phyloP scores from a whole-genome alignment of 2,113 vertebrate genomes.

The Natator depressus region DNA sequence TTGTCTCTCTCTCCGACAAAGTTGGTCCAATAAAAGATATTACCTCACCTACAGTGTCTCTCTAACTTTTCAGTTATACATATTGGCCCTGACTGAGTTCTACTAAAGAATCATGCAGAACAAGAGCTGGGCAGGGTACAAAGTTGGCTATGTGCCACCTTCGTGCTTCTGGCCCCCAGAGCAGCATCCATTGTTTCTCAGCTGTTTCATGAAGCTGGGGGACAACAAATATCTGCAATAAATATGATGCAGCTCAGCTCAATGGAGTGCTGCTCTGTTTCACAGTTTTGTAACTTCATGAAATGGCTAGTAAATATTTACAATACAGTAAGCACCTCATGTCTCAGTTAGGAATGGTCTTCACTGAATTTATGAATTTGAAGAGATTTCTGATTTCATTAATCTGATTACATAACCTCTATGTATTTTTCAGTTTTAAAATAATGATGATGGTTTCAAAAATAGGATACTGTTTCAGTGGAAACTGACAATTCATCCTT shows the following conservation, averaged over 20 bases:
- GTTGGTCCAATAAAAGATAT: neutral
- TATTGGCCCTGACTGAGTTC: neutral
- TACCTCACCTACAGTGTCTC: neutral
- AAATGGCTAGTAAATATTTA: neutral
- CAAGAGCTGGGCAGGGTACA: neutral
- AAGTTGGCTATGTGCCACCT: neutral
- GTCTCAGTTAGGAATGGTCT: neutral
- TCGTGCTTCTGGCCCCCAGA: neutral
- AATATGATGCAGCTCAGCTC: neutral
- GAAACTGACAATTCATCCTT: neutral
- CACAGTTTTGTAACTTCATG: neutral
- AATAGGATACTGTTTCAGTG: neutral
- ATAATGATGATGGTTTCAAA: neutral
- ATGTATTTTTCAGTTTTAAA: conserved; percentile 16
- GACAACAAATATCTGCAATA: neutral
- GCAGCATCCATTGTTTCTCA: conserved; percentile 1
- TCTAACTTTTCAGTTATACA: neutral
- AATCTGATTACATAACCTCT: neutral
- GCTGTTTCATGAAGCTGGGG: neutral
- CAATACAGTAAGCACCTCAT: neutral
- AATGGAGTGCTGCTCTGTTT: neutral
- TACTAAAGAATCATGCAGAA: neutral
- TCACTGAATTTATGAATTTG: neutral
- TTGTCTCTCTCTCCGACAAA: neutral
- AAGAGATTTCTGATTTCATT: neutral